Conservation (phyloP, 2,888 invertebrate genomes). For the Stenoptilia bipunctidactyla region DNA sequence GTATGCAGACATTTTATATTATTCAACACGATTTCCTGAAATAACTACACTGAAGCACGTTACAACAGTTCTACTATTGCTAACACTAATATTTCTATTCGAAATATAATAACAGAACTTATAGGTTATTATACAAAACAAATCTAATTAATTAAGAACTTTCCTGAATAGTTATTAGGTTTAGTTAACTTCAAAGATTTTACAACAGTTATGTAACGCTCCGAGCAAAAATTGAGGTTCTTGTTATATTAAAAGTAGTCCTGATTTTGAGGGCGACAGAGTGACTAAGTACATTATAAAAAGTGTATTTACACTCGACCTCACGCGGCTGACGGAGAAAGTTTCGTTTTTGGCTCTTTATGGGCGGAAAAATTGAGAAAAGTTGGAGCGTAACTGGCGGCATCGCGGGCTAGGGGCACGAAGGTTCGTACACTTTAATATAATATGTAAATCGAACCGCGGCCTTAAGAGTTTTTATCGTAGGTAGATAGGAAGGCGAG, state of each 20-base stretch:
- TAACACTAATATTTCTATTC: too few relatives aligned
- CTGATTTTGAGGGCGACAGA: slow-evolving; percentile 42
- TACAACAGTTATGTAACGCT: slow-evolving; percentile 6
- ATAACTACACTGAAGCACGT: background rate
- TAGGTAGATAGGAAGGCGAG: slow-evolving; percentile 27
- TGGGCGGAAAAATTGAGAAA: slow-evolving; percentile 70
- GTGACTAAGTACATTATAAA: slow-evolving; percentile 66
- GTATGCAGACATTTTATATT: slow-evolving; percentile 2
- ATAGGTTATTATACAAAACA: too few relatives aligned
- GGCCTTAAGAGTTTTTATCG: background rate
- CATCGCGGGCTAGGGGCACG: slow-evolving; percentile 44
- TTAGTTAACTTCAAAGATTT: too few relatives aligned
- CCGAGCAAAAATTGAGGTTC: slow-evolving; percentile 20
- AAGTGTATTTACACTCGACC: slow-evolving; percentile 68
- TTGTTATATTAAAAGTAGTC: slow-evolving; percentile 56
- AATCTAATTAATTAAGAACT: too few relatives aligned
- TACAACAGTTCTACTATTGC: too few relatives aligned
- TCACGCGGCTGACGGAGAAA: slow-evolving; percentile 58
- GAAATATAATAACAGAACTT: too few relatives aligned
- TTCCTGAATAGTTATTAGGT: too few relatives aligned
- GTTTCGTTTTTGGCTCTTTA: slow-evolving; percentile 65
- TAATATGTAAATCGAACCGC: slow-evolving; percentile 69
- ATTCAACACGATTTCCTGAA: slow-evolving; percentile 21
- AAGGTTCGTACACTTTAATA: slow-evolving; percentile 57
- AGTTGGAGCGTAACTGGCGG: slow-evolving; percentile 67